These are phyloP conservation scores for Patella ulyssiponensis DNA, from an alignment of 2,888 invertebrate species.

Conservation along the genomic window DNA sequence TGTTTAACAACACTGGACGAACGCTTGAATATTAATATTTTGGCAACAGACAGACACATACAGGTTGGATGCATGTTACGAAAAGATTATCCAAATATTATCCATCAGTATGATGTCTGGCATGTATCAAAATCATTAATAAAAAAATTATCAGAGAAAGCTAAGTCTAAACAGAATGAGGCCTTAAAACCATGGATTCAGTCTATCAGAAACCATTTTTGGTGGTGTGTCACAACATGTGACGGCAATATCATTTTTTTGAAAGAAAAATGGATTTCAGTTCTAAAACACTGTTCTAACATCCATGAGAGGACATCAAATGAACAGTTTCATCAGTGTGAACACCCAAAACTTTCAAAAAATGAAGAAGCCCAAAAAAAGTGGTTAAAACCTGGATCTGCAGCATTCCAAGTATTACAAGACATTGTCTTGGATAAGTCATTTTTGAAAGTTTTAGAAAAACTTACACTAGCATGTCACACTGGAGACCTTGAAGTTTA, in stretches of 20 bases:
- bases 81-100: neutral
- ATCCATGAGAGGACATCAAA: neutral
- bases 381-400: neutral
- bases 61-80: neutral
- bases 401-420: neutral
- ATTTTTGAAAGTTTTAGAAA: neutral
- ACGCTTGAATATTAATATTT: neutral
- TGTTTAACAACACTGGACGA: too few species aligned
- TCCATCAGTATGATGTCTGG: neutral
- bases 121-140: neutral
- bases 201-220: neutral
- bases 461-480: constrained; percentile 9
- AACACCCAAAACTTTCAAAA: neutral
- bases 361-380: neutral
- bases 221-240: neutral
- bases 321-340: too few species aligned
- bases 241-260: neutral
- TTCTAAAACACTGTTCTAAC: neutral
- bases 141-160: neutral
- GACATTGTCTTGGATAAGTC: neutral
- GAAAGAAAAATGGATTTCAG: neutral
- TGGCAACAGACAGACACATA: neutral
- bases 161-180: neutral
- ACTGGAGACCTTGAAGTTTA: constrained; percentile 21
- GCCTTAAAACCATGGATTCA: neutral